phyloP scores from a whole-genome alignment of 2,797 vertebrate species.

The Aphelocoma californica region DNA sequence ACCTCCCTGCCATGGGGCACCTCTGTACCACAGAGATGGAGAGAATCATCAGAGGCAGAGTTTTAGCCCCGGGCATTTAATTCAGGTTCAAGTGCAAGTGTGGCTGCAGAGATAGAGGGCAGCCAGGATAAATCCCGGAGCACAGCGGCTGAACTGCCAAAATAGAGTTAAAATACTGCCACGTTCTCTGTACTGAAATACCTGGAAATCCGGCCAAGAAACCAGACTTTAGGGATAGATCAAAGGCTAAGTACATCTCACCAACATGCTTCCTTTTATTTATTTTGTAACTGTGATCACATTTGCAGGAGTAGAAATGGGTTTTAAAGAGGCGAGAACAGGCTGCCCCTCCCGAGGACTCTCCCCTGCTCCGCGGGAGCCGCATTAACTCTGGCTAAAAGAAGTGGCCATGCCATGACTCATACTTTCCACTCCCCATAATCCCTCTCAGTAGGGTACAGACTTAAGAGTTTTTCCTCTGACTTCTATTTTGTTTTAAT shows the following conservation, averaged over 20 bases:
- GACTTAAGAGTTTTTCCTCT: slow-evolving; percentile 52
- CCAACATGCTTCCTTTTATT: not conserved
- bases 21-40: rapidly evolving
- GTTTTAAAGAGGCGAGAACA: not conserved
- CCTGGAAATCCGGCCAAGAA: not conserved
- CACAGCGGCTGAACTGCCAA: not conserved
- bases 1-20: not conserved
- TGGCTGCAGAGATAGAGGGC: not conserved
- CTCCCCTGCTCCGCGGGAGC: slow-evolving; percentile 15
- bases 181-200: not conserved
- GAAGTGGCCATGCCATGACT: slow-evolving; percentile 55
- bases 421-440: slow-evolving; percentile 68
- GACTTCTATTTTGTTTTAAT: slow-evolving; percentile 58
- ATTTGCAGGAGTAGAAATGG: not conserved
- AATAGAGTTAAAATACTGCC: not conserved
- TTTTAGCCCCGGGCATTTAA: not conserved
- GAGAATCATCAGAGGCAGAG: not conserved
- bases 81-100: not conserved
- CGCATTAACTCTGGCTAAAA: slow-evolving; percentile 34
- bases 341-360: slow-evolving; percentile 4
- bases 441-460: slow-evolving; percentile 48
- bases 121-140: not conserved
- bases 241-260: not conserved
- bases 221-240: not conserved
- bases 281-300: not conserved